These are phyloP conservation scores for Galendromus occidentalis DNA, from an alignment of 1,140 invertebrate species.

Conservation along the genomic window DNA sequence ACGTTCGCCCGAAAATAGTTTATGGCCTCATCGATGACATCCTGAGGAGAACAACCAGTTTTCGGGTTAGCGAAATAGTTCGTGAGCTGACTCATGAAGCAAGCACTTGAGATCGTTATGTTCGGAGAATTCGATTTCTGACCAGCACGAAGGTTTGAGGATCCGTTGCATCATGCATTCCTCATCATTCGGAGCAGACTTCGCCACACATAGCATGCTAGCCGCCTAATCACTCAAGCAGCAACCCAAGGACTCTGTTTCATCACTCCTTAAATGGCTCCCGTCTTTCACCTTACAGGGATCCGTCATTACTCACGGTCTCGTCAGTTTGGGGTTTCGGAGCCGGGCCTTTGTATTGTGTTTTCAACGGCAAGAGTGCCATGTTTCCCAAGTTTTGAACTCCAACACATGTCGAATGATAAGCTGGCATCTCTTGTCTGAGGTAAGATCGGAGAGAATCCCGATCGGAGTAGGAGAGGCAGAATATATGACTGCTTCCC, in stretches of 20 bases:
- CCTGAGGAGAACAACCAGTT: constrained; percentile 31
- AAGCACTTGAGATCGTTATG: too few species aligned
- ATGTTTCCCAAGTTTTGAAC: constrained; percentile 67
- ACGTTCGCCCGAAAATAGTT: constrained; percentile 98
- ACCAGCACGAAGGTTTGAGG: too few species aligned
- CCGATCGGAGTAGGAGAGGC: constrained; percentile 23
- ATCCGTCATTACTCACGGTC: constrained; percentile 12
- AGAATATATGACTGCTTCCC: too few species aligned
- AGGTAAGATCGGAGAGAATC: background rate
- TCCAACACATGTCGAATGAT: constrained; percentile 69
- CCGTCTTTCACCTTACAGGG: too few species aligned
- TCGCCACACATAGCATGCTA: too few species aligned
- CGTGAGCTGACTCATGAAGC: constrained; percentile 10
- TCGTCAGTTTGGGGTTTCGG: constrained; percentile 33
- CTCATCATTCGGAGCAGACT: too few species aligned
- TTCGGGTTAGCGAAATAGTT: background rate
- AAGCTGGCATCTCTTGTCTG: constrained; percentile 42
- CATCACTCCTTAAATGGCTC: too few species aligned
- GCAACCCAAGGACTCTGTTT: too few species aligned
- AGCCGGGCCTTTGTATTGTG: constrained; percentile 69
- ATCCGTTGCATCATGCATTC: too few species aligned
- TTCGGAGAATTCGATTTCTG: too few species aligned
- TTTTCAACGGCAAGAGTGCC: constrained; percentile 67
- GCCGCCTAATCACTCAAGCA: too few species aligned
- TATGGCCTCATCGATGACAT: constrained; percentile 94